Evolutionary conservation across 2,888 invertebrate genomes (phyloP).

Genomic region (Phragmatobia fuliginosa): DNA sequence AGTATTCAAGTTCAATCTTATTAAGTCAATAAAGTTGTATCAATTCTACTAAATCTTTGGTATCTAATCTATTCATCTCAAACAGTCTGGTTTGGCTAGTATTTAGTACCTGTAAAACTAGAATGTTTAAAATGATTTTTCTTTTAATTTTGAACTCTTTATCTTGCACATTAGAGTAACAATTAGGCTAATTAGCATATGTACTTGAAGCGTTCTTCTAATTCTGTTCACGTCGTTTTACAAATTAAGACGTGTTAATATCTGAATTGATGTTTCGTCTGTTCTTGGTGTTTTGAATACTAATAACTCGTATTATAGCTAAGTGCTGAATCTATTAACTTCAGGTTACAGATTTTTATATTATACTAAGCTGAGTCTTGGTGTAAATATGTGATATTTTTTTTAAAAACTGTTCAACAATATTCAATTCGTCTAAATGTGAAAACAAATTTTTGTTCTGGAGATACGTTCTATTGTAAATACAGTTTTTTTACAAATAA

Average conservation of each 20-base stretch:
- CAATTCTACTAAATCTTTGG: neutral
- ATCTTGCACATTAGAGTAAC: neutral
- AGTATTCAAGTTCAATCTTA: neutral
- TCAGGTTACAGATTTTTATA: neutral
- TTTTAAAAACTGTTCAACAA: neutral
- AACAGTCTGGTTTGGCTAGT: neutral
- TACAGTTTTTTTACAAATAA: too few relatives aligned
- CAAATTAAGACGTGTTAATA: neutral
- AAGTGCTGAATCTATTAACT: neutral
- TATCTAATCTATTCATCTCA: neutral
- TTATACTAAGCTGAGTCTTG: neutral
- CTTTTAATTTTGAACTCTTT: neutral
- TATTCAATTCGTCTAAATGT: too few relatives aligned
- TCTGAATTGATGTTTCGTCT: slow-evolving; percentile 4
- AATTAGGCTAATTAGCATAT: slow-evolving; percentile 15
- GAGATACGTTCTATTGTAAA: too few relatives aligned
- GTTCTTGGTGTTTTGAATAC: neutral
- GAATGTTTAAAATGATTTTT: neutral
- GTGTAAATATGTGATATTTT: neutral
- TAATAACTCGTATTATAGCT: neutral
- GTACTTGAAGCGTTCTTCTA: slow-evolving; percentile 56
- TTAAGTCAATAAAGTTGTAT: neutral
- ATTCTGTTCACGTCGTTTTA: slow-evolving; percentile 90
- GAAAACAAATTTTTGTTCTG: too few relatives aligned
- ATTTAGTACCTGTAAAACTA: neutral